Percentiles rank a stretch among this genome's conserved stretches.
phyloP scores from a whole-genome alignment of 2,797 vertebrate species.

The Echeneis naucrates region DNA sequence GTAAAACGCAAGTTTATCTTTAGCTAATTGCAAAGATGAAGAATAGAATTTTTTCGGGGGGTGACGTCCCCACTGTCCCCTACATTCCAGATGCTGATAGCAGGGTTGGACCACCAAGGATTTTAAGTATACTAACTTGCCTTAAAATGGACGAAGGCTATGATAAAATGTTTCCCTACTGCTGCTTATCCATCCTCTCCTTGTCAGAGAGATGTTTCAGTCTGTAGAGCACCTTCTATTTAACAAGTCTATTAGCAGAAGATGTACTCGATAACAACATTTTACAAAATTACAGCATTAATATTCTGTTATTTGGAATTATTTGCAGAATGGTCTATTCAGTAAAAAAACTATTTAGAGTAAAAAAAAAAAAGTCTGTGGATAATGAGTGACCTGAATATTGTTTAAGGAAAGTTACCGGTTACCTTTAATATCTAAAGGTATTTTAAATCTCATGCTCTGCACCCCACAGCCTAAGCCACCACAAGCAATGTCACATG shows the following conservation, averaged over 20 bases:
- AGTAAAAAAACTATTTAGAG: background rate
- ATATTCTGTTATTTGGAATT: background rate
- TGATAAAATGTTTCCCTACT: slow-evolving; percentile 80
- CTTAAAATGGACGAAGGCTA: slow-evolving; percentile 75
- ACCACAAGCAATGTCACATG: too few species aligned
- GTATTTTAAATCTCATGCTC: too few species aligned
- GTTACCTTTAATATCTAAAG: background rate
- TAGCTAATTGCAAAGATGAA: slow-evolving; percentile 82
- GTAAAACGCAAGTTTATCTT: slow-evolving; percentile 83
- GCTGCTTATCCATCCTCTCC: slow-evolving; percentile 64
- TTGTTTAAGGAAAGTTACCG: slow-evolving; percentile 4
- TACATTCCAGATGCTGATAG: slow-evolving; percentile 85
- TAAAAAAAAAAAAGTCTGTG: slow-evolving; percentile 2
- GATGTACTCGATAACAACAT: background rate
- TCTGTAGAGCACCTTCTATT: slow-evolving; percentile 36
- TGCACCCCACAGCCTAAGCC: too few species aligned
- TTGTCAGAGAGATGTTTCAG: slow-evolving; percentile 59
- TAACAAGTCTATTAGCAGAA: slow-evolving; percentile 4
- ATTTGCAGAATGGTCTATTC: background rate
- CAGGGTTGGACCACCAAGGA: slow-evolving; percentile 84
- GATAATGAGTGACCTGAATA: background rate
- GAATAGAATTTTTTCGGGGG: slow-evolving; percentile 64
- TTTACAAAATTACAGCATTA: background rate
- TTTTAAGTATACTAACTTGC: slow-evolving; percentile 78
- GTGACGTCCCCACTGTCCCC: slow-evolving; percentile 66